A percentile compares a stretch with the other conserved stretches of the same genome.
phyloP scores from a whole-genome alignment of 2,888 invertebrate genomes.

The Melinopterus prodromus region DNA sequence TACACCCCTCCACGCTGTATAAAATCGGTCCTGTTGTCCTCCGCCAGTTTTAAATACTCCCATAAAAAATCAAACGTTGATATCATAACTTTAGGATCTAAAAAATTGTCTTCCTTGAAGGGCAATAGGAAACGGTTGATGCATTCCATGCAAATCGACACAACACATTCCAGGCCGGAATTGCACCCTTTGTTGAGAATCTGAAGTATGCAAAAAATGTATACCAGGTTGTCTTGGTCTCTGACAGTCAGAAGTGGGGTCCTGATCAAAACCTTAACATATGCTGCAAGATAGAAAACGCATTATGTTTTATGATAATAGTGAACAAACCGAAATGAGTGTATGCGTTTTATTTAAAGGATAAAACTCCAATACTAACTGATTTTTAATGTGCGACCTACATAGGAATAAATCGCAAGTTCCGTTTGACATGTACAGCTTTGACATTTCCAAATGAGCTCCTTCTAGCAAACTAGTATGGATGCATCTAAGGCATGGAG shows the following conservation, averaged over 20 bases:
- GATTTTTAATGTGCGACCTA: not conserved
- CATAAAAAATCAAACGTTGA: slow-evolving; percentile 59
- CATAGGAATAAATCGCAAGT: not conserved
- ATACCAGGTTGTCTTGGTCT: not conserved
- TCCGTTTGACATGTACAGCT: not conserved
- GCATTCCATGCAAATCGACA: not conserved
- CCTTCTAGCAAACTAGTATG: not conserved
- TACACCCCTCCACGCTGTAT: no score
- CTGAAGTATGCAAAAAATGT: not conserved
- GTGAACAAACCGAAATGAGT: no score
- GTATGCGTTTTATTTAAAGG: not conserved
- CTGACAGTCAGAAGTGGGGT: not conserved
- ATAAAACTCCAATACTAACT: not conserved
- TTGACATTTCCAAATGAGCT: not conserved
- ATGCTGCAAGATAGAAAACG: not conserved
- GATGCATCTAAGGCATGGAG: not conserved
- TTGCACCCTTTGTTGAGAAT: not conserved
- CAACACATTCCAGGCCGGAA: not conserved
- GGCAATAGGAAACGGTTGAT: slow-evolving; percentile 28
- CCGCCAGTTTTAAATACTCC: no score
- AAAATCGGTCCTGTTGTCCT: no score
- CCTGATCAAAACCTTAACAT: not conserved
- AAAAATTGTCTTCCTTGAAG: slow-evolving; percentile 49
- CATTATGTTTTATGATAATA: no score
- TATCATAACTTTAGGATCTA: slow-evolving; percentile 57